Evolutionary conservation across 2,113 vertebrate species (phyloP), one percentile per base, ranked within the genome.

Genomic region (Pyrgilauda ruficollis): DNA sequence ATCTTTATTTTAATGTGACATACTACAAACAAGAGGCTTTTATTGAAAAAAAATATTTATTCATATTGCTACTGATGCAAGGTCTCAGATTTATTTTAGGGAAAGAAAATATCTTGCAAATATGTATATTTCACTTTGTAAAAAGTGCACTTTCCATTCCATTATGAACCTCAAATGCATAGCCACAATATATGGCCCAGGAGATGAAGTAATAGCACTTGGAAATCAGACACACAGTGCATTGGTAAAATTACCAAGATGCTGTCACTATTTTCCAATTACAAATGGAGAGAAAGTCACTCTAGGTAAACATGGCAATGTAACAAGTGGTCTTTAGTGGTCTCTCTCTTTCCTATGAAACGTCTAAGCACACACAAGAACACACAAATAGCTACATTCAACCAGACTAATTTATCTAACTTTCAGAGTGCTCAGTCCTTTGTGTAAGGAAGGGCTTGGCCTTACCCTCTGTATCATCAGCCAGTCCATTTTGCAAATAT

Each of bases 31-130:
- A 93, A 68, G 14, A 33, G 49, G 58, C 31, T 96, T 93, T 93
- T 95, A 89, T 92, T 94, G 53, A 30, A 75, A 63, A 67, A 59
- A 87, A 44, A 43, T 17, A 93, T 89, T 95, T 88, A 93, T 94
- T 94, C 95, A 93, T 74, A 85, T 91, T 72, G 30, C 79, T 94
- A 84, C 63, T 87, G 73, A 81, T 87, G 66, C 3, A 28, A 91
- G 46, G 74, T 94, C 94, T 94, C 67, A 80, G 47, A 91, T 93
- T 88, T 91, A 62, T 41, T 96, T 95, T 94, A 89, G 30, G n/a
- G 41, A 96, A 88, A 86, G 35, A 75, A 95, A 95, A 53, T 61
- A 87, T 41, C 58, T 93, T 91, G 80, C 58, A 91, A 66, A 46
- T 77, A 89, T 46, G 30, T 85, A 37, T 64, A 31, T 80, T 73